Base-by-base conservation (phyloP, 2,113 vertebrate species). In the Bubo blakistoni region DNA sequence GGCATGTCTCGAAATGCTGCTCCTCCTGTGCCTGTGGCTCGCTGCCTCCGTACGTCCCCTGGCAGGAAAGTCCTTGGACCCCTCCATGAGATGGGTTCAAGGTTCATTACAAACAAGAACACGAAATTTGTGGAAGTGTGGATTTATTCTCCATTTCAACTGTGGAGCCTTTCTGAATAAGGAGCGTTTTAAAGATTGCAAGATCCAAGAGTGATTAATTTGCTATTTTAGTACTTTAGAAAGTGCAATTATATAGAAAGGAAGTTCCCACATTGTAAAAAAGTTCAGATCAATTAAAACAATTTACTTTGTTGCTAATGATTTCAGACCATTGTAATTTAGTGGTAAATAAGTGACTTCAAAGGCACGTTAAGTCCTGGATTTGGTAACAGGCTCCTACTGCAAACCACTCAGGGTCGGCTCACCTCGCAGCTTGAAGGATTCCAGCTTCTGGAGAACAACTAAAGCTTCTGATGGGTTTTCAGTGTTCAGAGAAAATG, bases 271-370 rank as follows among this genome's bases (percentile, higher is more conserved):
- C 92, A 63, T 95, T 3, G 7, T 88, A 93, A 83, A 92, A 96
- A 97, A 96, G 96, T 98, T 97, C 96, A 92, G 96, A 97, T 98
- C 98, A 98, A 98, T 98, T 98, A 98, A 97, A 98, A 98, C 98
- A 97, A 97, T 98, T 98, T 98, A 95, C 96, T 97, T 97, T 85
- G 96, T 96, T 91, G 95, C 97, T 98, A 97, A 98, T 97, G 96
- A 97, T 97, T 98, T 95, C 96, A 96, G 97, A 96, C 96, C 86
- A 81, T 86, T 97, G 92, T 96, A 97, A 97, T 98, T 98, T 98
- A 96, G 96, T 96, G 97, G 97, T 97, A 95, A 97, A 93, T 94
- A 97, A 97, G 90, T 76, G 91, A 74, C 96, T 98, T 97, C 85
- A 96, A 96, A 98, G 94, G 90, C 17, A 47, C 10, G 46, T 47